Evolutionary conservation across 2,888 invertebrate species (phyloP), one percentile per base, ranked within the genome.

Genomic region (Perdita meconis): DNA sequence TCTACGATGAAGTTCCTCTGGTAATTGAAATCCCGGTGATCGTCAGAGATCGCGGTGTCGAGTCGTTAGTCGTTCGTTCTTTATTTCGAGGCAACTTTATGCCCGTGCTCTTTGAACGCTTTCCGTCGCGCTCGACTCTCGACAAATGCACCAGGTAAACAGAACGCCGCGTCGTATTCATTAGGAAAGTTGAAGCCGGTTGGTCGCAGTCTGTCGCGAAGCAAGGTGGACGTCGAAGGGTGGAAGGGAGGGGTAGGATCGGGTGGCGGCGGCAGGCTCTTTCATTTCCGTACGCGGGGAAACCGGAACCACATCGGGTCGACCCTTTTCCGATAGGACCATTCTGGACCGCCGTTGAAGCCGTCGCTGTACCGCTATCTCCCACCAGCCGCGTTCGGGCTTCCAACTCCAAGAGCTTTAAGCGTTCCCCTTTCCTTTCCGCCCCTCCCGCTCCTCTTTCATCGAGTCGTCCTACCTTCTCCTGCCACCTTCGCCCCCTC

Each of bases 241-340:
- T 47, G 53, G 38, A 55, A 42, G 12, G 53, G 38, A 55, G 36
- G 12, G 36, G 34, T 40, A 64, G 56, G 40, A 38, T 61, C 16
- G 56, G 42, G 50, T n/a, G 26, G 51, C 38, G 60, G 61, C 42
- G 60, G 50, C 55, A 76, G 67, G 63, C 82, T 87, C 82, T 88
- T 88, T 86, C 87, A 87, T 88, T 89, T 88, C 84, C 89, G 86
- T 70, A 59, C 76, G 75, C 66, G 79, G 81, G 76, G 38, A 55
- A 73, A 56, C 71, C 82, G 75, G 78, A 86, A 84, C 79, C 78
- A 76, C 83, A 77, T 78, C 80, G 77, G 74, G 69, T 79, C 67
- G 78, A 83, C 79, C 72, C 81, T 74, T 74, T 79, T 81, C 83
- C 82, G 80, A 79, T 84, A 68, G 70, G 77, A 51, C 59, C 71